A percentile compares a stretch with the other conserved stretches of the same genome.
These are phyloP conservation scores for Streptopelia turtur DNA, from an alignment of 2,797 vertebrate genomes.

Conservation along the genomic window DNA sequence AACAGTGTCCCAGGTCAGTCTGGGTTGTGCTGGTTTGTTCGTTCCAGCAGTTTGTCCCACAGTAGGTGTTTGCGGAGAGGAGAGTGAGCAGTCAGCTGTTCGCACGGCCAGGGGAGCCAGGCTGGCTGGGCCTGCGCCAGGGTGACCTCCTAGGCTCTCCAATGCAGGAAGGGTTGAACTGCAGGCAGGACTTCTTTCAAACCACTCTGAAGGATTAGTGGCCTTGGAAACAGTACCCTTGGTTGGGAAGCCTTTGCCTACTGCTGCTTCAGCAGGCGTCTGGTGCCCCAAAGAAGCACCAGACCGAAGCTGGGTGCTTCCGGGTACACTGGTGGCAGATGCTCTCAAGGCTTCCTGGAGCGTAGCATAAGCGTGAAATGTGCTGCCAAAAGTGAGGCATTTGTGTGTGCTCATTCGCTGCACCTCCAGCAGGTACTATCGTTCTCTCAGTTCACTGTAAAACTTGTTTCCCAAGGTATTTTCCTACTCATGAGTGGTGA, in stretches of 20 bases:
- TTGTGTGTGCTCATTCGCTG: neutral
- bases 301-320: neutral
- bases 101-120: fast-evolving
- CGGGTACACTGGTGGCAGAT: neutral
- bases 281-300: neutral
- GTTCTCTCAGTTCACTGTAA: neutral
- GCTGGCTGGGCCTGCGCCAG: neutral
- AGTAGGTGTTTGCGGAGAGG: neutral
- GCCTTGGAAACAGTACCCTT: neutral
- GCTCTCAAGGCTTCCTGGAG: neutral
- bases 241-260: neutral
- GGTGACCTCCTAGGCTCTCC: neutral
- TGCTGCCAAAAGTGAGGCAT: neutral
- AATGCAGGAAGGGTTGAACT: neutral
- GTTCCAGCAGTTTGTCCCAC: neutral
- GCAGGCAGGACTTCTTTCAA: neutral
- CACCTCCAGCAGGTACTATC: neutral
- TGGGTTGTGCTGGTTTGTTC: neutral
- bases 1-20: neutral
- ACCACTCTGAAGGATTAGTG: neutral
- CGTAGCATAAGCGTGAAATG: neutral
- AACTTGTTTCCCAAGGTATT: neutral
- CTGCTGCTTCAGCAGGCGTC: neutral
- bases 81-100: neutral
- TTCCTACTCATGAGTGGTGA: neutral